Conservation (phyloP, 2,113 vertebrate species). For the Callipepla squamata region DNA sequence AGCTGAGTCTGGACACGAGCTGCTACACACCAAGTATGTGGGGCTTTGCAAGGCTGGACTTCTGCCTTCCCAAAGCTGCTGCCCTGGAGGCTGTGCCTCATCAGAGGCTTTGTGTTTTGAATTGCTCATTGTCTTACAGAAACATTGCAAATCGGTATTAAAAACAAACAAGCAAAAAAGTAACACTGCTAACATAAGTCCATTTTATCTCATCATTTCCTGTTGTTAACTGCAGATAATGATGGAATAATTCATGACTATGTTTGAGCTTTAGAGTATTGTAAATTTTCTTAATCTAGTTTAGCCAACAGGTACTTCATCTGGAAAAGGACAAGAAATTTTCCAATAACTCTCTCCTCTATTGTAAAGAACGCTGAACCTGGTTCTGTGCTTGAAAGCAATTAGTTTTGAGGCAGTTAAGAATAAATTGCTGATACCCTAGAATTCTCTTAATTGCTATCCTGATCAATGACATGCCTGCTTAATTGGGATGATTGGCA, state of each 20-base stretch:
- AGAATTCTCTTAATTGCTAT: conserved; percentile 64
- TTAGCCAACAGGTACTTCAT: background rate
- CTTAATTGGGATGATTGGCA: conserved; percentile 71
- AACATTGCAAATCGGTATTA: background rate
- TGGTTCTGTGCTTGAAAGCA: conserved; percentile 43
- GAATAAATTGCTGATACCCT: conserved; percentile 60
- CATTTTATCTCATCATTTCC: background rate
- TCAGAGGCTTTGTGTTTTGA: background rate
- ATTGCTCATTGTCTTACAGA: background rate
- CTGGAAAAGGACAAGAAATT: background rate
- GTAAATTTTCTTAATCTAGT: background rate
- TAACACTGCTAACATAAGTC: background rate
- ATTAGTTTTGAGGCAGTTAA: conserved; percentile 44
- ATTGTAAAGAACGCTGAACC: conserved; percentile 25
- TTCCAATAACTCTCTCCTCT: background rate
- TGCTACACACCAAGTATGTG: background rate
- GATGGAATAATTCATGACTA: background rate
- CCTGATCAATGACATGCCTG: conserved; percentile 61
- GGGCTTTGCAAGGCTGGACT: background rate
- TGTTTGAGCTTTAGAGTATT: background rate
- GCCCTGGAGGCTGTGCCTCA: background rate
- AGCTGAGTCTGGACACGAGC: background rate
- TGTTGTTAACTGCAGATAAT: background rate
- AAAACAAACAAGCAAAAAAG: background rate
- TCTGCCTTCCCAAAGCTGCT: background rate